Conservation (phyloP, 2,113 vertebrate genomes). For the Hypocryptadius cinnamomeus region DNA sequence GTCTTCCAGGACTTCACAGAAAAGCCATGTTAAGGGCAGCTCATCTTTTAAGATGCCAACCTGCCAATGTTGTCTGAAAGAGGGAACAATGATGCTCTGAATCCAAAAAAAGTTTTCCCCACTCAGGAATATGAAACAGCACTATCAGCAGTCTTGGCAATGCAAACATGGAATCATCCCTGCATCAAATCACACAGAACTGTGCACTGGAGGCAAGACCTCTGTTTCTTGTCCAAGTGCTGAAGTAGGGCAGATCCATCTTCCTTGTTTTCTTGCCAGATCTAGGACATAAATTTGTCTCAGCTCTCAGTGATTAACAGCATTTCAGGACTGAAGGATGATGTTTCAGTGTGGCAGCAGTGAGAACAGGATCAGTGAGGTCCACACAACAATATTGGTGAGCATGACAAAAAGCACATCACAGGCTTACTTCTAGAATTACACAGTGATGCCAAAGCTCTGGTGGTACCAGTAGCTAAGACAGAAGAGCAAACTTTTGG, state of each 20-base stretch:
- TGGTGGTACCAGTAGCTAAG: neutral
- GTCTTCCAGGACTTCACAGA: neutral
- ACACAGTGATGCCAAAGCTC: neutral
- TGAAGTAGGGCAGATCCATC: neutral
- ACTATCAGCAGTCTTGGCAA: neutral
- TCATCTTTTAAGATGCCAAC: neutral
- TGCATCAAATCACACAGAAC: neutral
- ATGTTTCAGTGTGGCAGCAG: neutral
- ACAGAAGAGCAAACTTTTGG: neutral
- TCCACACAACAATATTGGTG: neutral
- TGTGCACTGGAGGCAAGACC: neutral
- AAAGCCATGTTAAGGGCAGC: neutral
- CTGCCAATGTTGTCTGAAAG: neutral
- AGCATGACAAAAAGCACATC: neutral
- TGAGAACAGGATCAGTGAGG: neutral
- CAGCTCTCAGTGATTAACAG: neutral
- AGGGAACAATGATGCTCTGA: neutral
- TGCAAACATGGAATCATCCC: neutral
- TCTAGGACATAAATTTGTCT: neutral
- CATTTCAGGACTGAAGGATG: neutral
- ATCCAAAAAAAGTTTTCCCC: neutral
- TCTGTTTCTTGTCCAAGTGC: neutral
- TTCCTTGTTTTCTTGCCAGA: neutral
- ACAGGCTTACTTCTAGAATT: neutral
- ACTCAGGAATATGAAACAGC: neutral